Evolutionary conservation across 2,888 invertebrate genomes (phyloP).

Genomic region (Corbicula japonica): DNA sequence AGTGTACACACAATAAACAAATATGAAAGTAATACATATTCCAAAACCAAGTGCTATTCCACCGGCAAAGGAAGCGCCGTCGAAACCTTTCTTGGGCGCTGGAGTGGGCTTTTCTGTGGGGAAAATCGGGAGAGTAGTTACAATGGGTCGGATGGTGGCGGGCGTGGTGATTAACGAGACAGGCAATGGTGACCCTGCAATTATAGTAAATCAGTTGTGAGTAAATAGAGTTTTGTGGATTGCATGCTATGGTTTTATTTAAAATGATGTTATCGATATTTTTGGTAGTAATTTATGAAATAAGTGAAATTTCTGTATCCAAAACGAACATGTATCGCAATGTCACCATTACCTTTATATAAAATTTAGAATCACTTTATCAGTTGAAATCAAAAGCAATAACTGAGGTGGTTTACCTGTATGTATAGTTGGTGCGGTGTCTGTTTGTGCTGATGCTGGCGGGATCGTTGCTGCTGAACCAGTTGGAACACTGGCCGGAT

Average conservation of each 20-base stretch:
- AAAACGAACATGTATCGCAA: too few species aligned
- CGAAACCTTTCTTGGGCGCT: conserved; percentile 25
- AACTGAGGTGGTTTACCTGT: too few species aligned
- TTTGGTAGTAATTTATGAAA: too few species aligned
- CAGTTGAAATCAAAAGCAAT: too few species aligned
- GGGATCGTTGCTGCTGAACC: conserved; percentile 14
- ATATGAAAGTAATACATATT: conserved; percentile 23
- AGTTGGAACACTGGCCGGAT: not conserved
- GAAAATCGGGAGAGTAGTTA: not conserved
- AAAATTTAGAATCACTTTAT: too few species aligned
- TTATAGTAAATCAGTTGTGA: conserved; percentile 29
- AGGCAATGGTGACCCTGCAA: conserved; percentile 37
- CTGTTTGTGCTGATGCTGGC: conserved; percentile 9
- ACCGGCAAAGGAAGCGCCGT: conserved; percentile 54
- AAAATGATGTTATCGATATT: too few species aligned
- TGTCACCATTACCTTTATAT: too few species aligned
- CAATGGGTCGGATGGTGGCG: conserved; percentile 14
- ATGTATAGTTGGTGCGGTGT: conserved; percentile 23
- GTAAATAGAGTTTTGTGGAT: too few species aligned
- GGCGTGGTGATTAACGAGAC: conserved; percentile 8
- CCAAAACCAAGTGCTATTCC: conserved; percentile 50
- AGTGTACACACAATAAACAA: conserved; percentile 23
- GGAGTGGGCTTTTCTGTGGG: conserved; percentile 3
- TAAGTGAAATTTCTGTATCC: too few species aligned
- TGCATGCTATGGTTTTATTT: too few species aligned